Base-by-base conservation (phyloP, 2,888 invertebrate species). In the Ophioninae sp. region DNA sequence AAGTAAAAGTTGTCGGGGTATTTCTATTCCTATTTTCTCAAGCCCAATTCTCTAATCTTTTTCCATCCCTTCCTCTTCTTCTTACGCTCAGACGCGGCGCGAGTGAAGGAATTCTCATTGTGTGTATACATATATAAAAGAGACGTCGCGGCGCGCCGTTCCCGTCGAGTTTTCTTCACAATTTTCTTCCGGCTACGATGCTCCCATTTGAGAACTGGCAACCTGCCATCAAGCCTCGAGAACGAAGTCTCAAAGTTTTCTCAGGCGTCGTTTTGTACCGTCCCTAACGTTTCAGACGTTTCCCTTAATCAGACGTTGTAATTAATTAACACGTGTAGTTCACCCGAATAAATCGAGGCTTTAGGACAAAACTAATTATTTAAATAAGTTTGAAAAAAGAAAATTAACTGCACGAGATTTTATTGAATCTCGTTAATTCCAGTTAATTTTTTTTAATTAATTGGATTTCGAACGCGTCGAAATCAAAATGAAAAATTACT, bases 21-120 rank as follows among this genome's bases (percentile, higher is more conserved):
- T 71, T 85, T 78, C 79, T 76, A 58, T 78, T 65, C 78, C 51
- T 78, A 78, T 80, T 74, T 80, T 79, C 80, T 73, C 69, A 61
- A 56, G 75, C 58, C 56, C 74, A 41, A 74, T 82, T 67, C 61
- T 23, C 67, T 58, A 59, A 72, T 79, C 30, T 44, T 73, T 59
- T 67, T 69, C 17, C 17, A 23, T 17, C 73, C 69, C 76, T 71
- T 71, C 56, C 51, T 63, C 75, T 69, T 72, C 74, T 68, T 72
- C 23, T 69, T 44, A 44, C 23, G 20, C 68, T 79, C 67, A 30
- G 72, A 17, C 58, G 69, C 23, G 56, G 67, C 10, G 37, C 69
- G 63, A 81, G 64, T 65, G 68, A 23, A 83, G 83, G 83, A 85
- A 83, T 83, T 75, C 61, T 71, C 71, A 72, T 83, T 75, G 61